Percentiles rank a stretch among this genome's conserved stretches.
phyloP scores from a whole-genome alignment of 2,888 invertebrate species.

The Hypolimnas misippus region DNA sequence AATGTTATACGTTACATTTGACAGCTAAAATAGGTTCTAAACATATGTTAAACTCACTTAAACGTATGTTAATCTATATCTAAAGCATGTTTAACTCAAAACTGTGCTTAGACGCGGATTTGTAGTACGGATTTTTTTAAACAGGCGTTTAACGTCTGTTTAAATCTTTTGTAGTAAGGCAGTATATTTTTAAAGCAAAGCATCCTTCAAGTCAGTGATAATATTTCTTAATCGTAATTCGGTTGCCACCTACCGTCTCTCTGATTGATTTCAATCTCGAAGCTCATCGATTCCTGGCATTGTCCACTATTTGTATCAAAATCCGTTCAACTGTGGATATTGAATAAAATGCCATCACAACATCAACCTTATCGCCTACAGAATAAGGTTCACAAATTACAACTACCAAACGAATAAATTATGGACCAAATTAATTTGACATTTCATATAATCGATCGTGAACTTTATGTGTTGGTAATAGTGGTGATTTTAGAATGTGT shows the following conservation, averaged over 20 bases:
- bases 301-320: slow-evolving; percentile 47
- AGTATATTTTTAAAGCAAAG: no score
- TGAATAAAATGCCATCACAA: slow-evolving; percentile 2
- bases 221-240: slow-evolving; percentile 58
- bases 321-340: slow-evolving; percentile 7
- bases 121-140: no score
- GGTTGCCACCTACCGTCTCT: slow-evolving; percentile 75
- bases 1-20: no score
- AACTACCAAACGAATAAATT: background rate
- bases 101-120: no score
- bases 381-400: slow-evolving; percentile 5
- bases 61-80: no score
- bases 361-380: slow-evolving; percentile 16
- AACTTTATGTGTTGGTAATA: slow-evolving; percentile 7
- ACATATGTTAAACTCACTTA: no score
- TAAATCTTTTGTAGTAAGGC: no score
- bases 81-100: no score
- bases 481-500: slow-evolving; percentile 3
- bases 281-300: slow-evolving; percentile 69
- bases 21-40: no score
- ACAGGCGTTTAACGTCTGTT: no score
- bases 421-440: background rate
- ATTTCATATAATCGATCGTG: background rate
- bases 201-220: background rate
- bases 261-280: slow-evolving; percentile 77